Evolutionary conservation across 2,113 vertebrate genomes (phyloP).

Genomic region (Eptatretus burgeri): DNA sequence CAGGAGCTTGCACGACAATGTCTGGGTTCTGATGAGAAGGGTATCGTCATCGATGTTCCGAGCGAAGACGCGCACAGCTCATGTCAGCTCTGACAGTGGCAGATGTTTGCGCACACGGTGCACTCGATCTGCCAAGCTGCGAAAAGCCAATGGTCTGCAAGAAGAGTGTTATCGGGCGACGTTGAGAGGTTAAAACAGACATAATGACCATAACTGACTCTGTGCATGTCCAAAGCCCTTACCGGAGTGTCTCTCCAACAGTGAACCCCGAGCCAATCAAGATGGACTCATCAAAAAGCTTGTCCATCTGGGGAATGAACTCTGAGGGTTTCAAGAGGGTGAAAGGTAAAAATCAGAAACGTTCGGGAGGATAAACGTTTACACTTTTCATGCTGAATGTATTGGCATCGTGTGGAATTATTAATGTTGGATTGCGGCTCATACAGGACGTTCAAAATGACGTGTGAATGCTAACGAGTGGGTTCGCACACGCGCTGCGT

Average conservation of each 20-base stretch:
- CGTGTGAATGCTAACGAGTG: no score
- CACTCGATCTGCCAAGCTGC: slow-evolving; percentile 71
- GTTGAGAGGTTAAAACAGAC: not conserved
- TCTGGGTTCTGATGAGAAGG: slow-evolving; percentile 84
- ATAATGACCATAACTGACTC: not conserved
- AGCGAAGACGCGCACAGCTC: slow-evolving; percentile 82
- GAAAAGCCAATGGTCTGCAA: slow-evolving; percentile 60
- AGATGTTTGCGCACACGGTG: slow-evolving; percentile 82
- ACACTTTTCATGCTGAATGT: not conserved
- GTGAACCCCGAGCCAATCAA: slow-evolving; percentile 86
- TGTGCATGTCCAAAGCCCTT: slow-evolving; percentile 10
- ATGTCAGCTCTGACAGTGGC: slow-evolving; percentile 64
- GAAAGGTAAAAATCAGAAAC: slow-evolving; percentile 8
- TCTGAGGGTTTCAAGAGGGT: slow-evolving; percentile 31
- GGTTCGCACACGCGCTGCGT: no score
- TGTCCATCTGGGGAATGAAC: slow-evolving; percentile 95
- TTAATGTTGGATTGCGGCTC: no score
- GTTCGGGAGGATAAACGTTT: slow-evolving; percentile 7
- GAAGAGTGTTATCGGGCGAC: not conserved
- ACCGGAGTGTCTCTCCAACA: slow-evolving; percentile 79
- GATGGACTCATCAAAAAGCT: slow-evolving; percentile 84
- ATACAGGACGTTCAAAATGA: no score
- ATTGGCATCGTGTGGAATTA: not conserved
- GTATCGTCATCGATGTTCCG: slow-evolving; percentile 97
- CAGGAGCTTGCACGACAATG: slow-evolving; percentile 91